Base-by-base conservation (phyloP, 2,888 invertebrate genomes). In the Nyleta sp. region DNA sequence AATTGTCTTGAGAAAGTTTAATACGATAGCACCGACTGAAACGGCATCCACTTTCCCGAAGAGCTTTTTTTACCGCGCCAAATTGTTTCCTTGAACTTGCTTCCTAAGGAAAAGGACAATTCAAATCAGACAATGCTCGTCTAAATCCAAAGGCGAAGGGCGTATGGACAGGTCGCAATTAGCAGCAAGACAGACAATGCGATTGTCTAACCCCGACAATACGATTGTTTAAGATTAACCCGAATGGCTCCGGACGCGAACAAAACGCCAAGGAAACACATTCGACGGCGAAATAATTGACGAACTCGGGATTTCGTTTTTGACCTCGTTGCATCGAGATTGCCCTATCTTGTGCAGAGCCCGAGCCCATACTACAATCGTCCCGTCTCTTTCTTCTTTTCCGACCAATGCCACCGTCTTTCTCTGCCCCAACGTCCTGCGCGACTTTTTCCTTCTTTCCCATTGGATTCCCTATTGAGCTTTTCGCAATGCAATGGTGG, bases 241-340 rank as follows among this genome's bases (percentile, higher is more conserved):
- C 31, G 31, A 60, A 42, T 20, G 24, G 22, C 11, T 8, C 18
- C 11, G 15, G n/a, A 20, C 11, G 33, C n/a, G 18, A 24, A 55
- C 24, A 20, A 68, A 40, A 20, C 50, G 40, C 2, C 42, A 15
- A 24, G 55, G 11, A 22, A 46, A 46, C 22, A 33, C 28, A 33
- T 53, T 33, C 15, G 35, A 35, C 15, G 31, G 17, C 20, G 5
- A 53, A 33, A 53, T 53, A 53, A 53, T 52, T 31, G 31, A 52
- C 17, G 31, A 31, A 52, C 28, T n/a, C n/a, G n/a, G n/a, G n/a
- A n/a, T n/a, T n/a, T n/a, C n/a, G n/a, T n/a, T n/a, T n/a, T 74
- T 68, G 53, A 62, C 67, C 67, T 74, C 67, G 67, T 74, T 46
- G 67, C 67, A 68, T 67, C 60, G 67, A 74, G 50, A 68, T 74